Percentiles rank a stretch among this genome's conserved stretches.
Conservation (phyloP, 1,140 invertebrate species). For the Colletes gigas region DNA sequence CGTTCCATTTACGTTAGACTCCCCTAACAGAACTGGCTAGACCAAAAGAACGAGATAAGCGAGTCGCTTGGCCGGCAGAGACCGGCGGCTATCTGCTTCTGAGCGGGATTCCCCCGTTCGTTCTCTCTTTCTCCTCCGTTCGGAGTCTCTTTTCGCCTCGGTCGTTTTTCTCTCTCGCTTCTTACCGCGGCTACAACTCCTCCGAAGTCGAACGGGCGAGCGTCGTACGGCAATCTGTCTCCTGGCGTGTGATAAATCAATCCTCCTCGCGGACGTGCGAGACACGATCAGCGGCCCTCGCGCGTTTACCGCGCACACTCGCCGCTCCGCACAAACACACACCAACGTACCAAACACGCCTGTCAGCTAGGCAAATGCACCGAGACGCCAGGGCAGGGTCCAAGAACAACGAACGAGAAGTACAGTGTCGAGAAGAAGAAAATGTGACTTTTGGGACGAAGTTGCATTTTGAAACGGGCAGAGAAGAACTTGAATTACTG, state of each 20-base stretch:
- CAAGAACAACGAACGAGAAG: no score
- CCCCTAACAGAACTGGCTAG: constrained; percentile 32
- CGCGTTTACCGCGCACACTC: constrained; percentile 45
- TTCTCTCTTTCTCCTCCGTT: constrained; percentile 10
- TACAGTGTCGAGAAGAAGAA: no score
- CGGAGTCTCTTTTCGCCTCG: constrained; percentile 6
- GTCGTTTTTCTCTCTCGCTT: constrained; percentile 35
- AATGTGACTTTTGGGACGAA: no score
- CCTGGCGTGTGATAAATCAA: constrained; percentile 77
- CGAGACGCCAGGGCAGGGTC: not conserved
- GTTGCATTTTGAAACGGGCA: no score
- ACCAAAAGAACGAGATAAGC: constrained; percentile 59
- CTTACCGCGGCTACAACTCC: constrained; percentile 37
- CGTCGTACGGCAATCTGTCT: constrained; percentile 74
- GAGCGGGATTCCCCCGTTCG: constrained; percentile 40
- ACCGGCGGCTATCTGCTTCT: constrained; percentile 52
- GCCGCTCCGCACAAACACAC: not conserved
- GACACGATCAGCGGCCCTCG: constrained; percentile 69
- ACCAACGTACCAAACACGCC: not conserved
- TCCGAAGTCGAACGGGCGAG: constrained; percentile 52
- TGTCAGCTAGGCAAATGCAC: constrained; percentile 16
- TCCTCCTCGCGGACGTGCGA: constrained; percentile 72
- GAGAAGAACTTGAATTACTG: no score
- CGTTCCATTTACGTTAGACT: constrained; percentile 58
- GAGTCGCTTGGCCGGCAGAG: constrained; percentile 38